A percentile compares a stretch with the other conserved stretches of the same genome.
phyloP scores from a whole-genome alignment of 2,113 vertebrate genomes.

The Scophthalmus maximus region DNA sequence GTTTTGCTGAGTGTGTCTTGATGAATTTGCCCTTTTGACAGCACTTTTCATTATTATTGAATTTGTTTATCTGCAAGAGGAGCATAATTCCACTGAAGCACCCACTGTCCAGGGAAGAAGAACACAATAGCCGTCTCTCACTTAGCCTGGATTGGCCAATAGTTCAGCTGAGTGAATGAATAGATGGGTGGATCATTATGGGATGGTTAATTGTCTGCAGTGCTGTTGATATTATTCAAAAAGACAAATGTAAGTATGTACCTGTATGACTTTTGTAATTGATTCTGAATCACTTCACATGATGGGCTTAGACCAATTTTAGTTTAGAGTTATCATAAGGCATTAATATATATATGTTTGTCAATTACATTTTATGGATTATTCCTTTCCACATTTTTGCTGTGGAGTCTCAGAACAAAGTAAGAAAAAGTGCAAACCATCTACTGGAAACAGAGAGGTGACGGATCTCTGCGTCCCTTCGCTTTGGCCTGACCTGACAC shows the following conservation, averaged over 20 bases:
- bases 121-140: no score
- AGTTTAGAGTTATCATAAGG: neutral
- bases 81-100: neutral
- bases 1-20: neutral
- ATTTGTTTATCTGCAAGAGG: neutral
- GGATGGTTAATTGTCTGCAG: neutral
- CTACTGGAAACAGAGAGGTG: neutral
- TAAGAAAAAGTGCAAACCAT: no score
- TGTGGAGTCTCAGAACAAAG: no score
- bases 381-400: no score
- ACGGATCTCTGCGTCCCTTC: neutral
- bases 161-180: neutral
- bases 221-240: no score
- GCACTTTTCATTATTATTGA: no score
- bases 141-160: no score
- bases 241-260: no score
- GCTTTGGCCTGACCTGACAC: constrained; percentile 29
- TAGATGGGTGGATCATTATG: no score
- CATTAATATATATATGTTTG: neutral
- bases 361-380: neutral
- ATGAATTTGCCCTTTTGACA: no score
- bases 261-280: no score
- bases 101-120: neutral
- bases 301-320: neutral
- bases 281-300: no score